phyloP scores from a whole-genome alignment of 1,140 invertebrate genomes.

The Acyrthosiphon pisum region DNA sequence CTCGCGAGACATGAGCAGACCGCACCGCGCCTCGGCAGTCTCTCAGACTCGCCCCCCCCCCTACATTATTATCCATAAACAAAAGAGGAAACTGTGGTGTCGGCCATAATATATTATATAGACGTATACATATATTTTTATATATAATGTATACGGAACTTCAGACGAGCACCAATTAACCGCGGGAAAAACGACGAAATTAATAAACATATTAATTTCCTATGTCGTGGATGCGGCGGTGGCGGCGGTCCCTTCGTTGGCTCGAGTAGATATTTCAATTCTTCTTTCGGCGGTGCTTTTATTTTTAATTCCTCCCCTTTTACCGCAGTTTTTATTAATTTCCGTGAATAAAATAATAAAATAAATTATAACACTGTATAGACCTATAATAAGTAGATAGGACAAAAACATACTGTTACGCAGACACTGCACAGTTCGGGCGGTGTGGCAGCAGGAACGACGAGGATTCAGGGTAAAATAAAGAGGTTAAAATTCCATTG shows the following conservation, averaged over 20 bases:
- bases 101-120: background rate
- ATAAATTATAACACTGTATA: background rate
- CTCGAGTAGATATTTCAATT: background rate
- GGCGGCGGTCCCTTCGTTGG: background rate
- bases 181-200: background rate
- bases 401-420: background rate
- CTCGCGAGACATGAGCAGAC: background rate
- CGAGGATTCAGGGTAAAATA: background rate
- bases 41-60: background rate
- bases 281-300: background rate
- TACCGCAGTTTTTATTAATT: background rate
- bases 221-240: background rate
- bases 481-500: conserved; percentile 36
- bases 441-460: background rate
- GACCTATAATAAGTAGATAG: background rate
- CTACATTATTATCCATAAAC: too few species aligned
- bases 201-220: conserved; percentile 43
- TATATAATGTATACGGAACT: background rate
- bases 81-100: background rate
- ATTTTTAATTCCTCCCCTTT: background rate
- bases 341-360: background rate
- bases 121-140: background rate
- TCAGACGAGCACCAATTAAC: conserved; percentile 15
- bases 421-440: background rate
- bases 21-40: background rate